Percentiles rank a stretch among this genome's conserved stretches.
Conservation (phyloP, 1,140 invertebrate species). For the Grapholita molesta region DNA sequence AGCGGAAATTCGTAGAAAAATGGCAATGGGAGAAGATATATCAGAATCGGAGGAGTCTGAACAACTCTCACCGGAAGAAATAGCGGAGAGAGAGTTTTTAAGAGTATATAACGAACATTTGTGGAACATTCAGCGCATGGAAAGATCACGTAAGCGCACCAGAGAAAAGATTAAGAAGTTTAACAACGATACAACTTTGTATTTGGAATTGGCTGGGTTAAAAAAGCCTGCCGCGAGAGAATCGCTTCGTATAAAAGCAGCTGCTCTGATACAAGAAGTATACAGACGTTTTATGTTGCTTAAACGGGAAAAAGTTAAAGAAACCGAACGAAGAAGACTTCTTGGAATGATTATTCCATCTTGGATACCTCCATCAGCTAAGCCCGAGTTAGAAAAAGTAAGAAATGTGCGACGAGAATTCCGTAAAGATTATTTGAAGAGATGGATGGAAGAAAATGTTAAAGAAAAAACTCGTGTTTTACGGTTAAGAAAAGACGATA, state of each 20-base stretch:
- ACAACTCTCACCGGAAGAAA: conserved; percentile 42
- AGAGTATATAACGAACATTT: conserved; percentile 54
- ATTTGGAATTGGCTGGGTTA: conserved; percentile 61
- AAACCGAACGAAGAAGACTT: conserved; percentile 45
- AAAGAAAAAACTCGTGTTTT: conserved; percentile 79
- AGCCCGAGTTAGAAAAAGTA: conserved; percentile 73
- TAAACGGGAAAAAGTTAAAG: conserved; percentile 48
- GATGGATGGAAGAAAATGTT: conserved; percentile 74
- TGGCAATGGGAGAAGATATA: conserved; percentile 53
- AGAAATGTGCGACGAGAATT: conserved; percentile 74
- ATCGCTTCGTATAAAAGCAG: conserved; percentile 43
- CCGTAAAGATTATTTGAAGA: conserved; percentile 71
- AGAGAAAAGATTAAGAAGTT: conserved; percentile 42
- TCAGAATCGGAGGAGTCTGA: conserved; percentile 32
- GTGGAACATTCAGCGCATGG: conserved; percentile 65
- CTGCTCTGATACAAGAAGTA: conserved; percentile 46
- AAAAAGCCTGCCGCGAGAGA: conserved; percentile 49
- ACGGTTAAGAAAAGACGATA: conserved; percentile 76
- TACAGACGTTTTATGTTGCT: conserved; percentile 55
- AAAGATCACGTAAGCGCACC: conserved; percentile 43
- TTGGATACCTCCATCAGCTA: conserved; percentile 50
- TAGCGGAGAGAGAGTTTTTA: conserved; percentile 38
- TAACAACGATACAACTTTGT: conserved; percentile 60
- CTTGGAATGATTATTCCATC: conserved; percentile 59
- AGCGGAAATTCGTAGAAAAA: conserved; percentile 48